These are phyloP conservation scores for Brachirus orientalis DNA, from an alignment of 2,113 vertebrate species.

Conservation along the genomic window DNA sequence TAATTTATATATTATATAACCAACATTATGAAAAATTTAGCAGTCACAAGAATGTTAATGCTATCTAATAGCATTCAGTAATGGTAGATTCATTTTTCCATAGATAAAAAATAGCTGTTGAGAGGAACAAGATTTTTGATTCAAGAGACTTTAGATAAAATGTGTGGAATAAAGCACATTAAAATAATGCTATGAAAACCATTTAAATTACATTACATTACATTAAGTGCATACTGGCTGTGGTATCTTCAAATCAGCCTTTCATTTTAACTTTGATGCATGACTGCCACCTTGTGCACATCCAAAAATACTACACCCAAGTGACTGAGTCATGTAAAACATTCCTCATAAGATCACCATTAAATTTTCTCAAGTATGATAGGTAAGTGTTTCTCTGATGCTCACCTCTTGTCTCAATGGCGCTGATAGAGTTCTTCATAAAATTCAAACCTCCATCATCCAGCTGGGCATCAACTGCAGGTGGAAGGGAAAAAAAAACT, in stretches of 20 bases:
- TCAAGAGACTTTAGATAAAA: constrained; percentile 4
- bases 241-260: not conserved
- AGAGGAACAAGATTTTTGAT: not conserved
- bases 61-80: not conserved
- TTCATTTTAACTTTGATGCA: constrained; percentile 43
- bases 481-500: not conserved
- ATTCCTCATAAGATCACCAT: not conserved
- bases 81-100: not conserved
- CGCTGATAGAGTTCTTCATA: constrained; percentile 92
- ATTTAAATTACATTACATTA: not conserved
- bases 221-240: constrained; percentile 1
- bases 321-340: not conserved
- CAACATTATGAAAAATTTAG: not conserved
- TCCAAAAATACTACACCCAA: constrained; percentile 7
- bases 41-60: not conserved
- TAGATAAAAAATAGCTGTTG: not conserved
- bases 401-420: constrained; percentile 93
- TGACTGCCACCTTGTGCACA: constrained; percentile 74
- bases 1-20: too few species aligned
- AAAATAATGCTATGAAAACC: too few species aligned
- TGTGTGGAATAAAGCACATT: constrained; percentile 7
- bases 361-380: not conserved
- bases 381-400: not conserved
- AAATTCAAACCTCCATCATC: constrained; percentile 90
- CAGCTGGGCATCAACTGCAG: constrained; percentile 88